These are phyloP conservation scores for Drosophila repleta DNA, from an alignment of 1,140 invertebrate genomes.

Conservation along the genomic window DNA sequence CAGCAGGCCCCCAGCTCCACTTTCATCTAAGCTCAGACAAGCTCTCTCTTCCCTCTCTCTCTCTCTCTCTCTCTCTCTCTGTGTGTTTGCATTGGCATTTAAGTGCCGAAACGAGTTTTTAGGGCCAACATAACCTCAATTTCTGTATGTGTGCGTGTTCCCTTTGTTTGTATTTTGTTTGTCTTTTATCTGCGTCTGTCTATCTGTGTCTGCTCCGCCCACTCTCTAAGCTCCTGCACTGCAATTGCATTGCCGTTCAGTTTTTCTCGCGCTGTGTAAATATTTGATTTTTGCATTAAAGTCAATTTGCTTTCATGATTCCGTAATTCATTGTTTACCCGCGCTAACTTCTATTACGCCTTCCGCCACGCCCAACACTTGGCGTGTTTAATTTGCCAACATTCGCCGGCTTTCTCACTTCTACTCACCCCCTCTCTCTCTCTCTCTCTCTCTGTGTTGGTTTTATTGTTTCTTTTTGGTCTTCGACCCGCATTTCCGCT, in stretches of 20 bases:
- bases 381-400: conserved; percentile 55
- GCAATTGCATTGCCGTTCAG: conserved; percentile 59
- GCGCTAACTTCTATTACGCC: conserved; percentile 79
- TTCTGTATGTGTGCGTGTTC: conserved; percentile 43
- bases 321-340: conserved; percentile 82
- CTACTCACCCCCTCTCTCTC: not conserved
- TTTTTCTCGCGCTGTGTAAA: conserved; percentile 72
- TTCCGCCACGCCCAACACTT: conserved; percentile 46
- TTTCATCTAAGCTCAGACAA: conserved; percentile 26
- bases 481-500: conserved; percentile 69
- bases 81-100: conserved; percentile 73
- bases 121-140: conserved; percentile 68
- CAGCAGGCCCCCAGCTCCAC: not conserved
- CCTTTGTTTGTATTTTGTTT: conserved; percentile 39
- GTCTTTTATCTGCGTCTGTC: conserved; percentile 27
- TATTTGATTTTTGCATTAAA: conserved; percentile 83
- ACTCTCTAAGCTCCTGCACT: conserved; percentile 39
- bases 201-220: conserved; percentile 30
- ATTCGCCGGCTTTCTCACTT: conserved; percentile 28
- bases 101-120: conserved; percentile 78
- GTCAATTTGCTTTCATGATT: conserved; percentile 83
- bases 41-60: not conserved
- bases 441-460: not conserved
- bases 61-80: not conserved
- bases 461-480: conserved; percentile 72